Conservation (phyloP, 2,113 vertebrate genomes). For the Oreamnos americanus region DNA sequence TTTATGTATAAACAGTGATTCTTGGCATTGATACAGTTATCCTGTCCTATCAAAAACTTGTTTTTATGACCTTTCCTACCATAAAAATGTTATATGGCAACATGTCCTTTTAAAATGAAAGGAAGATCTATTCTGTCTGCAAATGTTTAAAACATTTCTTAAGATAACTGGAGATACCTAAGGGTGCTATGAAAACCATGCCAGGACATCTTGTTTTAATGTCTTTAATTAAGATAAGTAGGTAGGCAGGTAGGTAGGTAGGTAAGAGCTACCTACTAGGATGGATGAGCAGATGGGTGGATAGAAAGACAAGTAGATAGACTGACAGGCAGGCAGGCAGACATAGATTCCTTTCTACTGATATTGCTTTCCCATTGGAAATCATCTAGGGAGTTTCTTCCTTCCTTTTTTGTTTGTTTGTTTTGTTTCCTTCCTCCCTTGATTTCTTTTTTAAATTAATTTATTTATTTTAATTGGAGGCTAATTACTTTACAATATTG, state of each 20-base stretch:
- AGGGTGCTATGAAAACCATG: background rate
- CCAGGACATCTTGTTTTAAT: background rate
- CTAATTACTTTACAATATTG: background rate
- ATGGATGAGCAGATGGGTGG: background rate
- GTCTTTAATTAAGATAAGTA: background rate
- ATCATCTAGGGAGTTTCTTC: background rate
- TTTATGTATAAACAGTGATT: background rate
- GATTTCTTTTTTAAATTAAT: background rate
- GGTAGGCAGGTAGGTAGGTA: background rate
- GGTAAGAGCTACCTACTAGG: background rate
- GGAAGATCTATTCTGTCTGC: background rate
- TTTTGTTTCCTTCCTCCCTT: background rate
- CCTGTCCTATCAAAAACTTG: background rate
- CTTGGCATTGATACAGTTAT: background rate
- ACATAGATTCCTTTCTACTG: background rate
- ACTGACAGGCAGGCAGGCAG: background rate
- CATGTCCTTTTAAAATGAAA: background rate
- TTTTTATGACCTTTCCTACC: background rate
- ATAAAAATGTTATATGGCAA: background rate
- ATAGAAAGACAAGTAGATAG: background rate
- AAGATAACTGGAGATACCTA: background rate
- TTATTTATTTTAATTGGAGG: background rate
- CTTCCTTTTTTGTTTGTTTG: background rate
- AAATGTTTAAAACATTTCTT: background rate
- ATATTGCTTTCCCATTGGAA: slow-evolving; percentile 1